Conservation (phyloP, 2,888 invertebrate genomes). For the Osmoderma eremita region DNA sequence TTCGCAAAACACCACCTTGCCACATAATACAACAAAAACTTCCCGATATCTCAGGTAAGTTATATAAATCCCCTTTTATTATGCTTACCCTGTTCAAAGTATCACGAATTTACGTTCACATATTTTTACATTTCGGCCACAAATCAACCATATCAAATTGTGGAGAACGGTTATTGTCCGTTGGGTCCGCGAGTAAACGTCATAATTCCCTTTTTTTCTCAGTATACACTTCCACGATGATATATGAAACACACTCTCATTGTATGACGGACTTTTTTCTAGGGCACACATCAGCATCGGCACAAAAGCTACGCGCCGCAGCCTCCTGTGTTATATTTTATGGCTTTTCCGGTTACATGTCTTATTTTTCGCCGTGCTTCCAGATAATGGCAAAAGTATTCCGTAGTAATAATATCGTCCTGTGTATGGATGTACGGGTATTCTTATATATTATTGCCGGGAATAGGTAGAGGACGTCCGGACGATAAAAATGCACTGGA, state of each 20-base stretch:
- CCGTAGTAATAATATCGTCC: constrained; percentile 27
- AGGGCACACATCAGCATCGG: constrained; percentile 17
- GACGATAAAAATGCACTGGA: constrained; percentile 54
- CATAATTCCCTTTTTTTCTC: constrained; percentile 19
- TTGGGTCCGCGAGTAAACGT: constrained; percentile 18
- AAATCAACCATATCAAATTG: constrained; percentile 16
- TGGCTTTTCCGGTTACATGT: constrained; percentile 33
- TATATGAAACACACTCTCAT: constrained; percentile 31
- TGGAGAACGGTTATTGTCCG: constrained; percentile 11
- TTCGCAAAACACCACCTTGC: no score
- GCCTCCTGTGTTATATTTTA: constrained; percentile 21
- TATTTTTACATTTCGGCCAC: background rate
- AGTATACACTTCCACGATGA: constrained; percentile 8
- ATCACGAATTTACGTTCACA: constrained; percentile 1
- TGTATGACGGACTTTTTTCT: constrained; percentile 18
- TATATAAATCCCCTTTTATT: no score
- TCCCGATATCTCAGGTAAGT: no score
- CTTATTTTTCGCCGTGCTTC: constrained; percentile 29
- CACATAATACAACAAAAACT: no score
- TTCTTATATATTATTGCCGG: constrained; percentile 42
- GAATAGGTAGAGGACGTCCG: constrained; percentile 53
- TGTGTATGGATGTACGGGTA: constrained; percentile 16
- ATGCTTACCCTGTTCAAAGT: background rate
- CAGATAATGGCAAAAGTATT: constrained; percentile 27
- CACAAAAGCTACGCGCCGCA: constrained; percentile 24